These are phyloP conservation scores for Hymenochirus boettgeri DNA, from an alignment of 2,113 vertebrate genomes.

Conservation along the genomic window DNA sequence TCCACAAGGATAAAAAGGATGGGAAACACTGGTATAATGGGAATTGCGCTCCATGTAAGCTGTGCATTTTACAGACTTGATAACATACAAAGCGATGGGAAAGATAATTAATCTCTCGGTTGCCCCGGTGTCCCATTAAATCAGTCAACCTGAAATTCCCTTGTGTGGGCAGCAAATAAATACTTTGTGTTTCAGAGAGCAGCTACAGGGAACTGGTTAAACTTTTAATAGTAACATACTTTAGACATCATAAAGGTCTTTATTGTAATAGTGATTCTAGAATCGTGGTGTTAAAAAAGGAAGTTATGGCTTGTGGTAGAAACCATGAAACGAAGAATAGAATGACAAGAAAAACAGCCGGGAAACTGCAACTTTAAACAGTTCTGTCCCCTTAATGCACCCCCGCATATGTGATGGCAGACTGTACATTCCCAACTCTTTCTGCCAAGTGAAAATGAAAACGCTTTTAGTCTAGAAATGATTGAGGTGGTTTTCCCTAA, in stretches of 20 bases:
- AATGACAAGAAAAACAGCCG: neutral
- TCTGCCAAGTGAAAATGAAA: constrained; percentile 80
- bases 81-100: too few relatives aligned
- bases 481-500: constrained; percentile 79
- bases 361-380: constrained; percentile 27
- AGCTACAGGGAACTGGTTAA: too few relatives aligned
- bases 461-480: constrained; percentile 72
- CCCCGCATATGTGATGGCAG: constrained; percentile 59
- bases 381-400: constrained; percentile 53
- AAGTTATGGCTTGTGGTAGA: neutral
- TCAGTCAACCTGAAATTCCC: too few relatives aligned
- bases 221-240: too few relatives aligned
- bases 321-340: neutral
- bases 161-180: too few relatives aligned
- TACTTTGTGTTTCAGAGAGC: too few relatives aligned
- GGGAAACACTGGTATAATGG: too few relatives aligned
- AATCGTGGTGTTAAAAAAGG: neutral
- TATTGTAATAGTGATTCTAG: neutral
- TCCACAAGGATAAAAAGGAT: too few relatives aligned
- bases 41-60: too few relatives aligned
- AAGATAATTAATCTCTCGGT: too few relatives aligned
- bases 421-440: constrained; percentile 72
- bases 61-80: too few relatives aligned
- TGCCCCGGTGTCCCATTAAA: too few relatives aligned
- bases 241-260: neutral